A percentile compares a stretch with the other conserved stretches of the same genome.
These are phyloP conservation scores for Lanius ludovicianus DNA, from an alignment of 2,113 vertebrate genomes.

Conservation along the genomic window DNA sequence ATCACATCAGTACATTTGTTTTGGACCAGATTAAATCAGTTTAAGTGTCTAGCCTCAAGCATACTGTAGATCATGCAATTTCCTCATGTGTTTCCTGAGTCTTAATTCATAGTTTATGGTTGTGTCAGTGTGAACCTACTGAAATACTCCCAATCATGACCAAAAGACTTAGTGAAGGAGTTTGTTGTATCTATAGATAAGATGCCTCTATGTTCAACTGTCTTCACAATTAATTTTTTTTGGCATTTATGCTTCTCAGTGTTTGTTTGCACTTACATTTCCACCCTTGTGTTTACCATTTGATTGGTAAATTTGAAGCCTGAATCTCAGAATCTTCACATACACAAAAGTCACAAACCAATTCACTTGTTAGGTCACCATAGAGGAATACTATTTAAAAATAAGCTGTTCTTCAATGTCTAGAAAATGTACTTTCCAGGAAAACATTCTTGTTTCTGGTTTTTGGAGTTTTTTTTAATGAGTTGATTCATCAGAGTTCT, in stretches of 20 bases:
- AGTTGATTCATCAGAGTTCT: background rate
- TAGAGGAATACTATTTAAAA: background rate
- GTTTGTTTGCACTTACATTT: background rate
- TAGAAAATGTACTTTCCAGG: background rate
- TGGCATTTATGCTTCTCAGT: background rate
- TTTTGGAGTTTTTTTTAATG: background rate
- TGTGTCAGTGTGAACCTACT: background rate
- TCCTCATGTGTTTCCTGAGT: background rate
- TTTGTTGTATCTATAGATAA: background rate
- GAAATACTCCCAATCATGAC: background rate
- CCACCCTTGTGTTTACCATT: background rate
- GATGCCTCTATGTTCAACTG: background rate
- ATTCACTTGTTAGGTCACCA: background rate
- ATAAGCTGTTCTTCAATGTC: background rate
- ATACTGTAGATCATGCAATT: background rate
- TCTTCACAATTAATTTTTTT: background rate
- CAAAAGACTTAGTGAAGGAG: background rate
- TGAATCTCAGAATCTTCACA: background rate
- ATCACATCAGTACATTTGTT: background rate
- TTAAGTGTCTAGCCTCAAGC: background rate
- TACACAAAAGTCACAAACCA: background rate
- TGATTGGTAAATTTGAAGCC: background rate
- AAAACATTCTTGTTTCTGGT: background rate
- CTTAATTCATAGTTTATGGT: background rate
- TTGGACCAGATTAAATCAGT: background rate